Base-by-base conservation (phyloP, 2,888 invertebrate genomes). In the Arrhopalites spinosus region DNA sequence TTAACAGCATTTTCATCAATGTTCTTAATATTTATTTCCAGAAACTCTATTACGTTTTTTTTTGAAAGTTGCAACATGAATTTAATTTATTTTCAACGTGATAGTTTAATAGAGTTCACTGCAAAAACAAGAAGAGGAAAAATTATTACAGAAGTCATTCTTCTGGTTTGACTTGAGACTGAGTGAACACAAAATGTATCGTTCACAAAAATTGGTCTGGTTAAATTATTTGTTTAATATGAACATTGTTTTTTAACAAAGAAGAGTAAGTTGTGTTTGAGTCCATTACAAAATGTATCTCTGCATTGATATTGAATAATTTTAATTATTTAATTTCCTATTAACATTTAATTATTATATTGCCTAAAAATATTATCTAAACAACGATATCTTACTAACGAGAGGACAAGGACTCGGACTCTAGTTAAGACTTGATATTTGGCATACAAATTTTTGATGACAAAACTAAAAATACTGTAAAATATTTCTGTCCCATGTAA, bases 241-340 rank as follows among this genome's bases (percentile, higher is more conserved):
- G 17, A 63, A 29, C 27, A 30, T 13, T 59, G 13, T 30, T 29
- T 63, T 63, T 53, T 53, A n/a, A n/a, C 3, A 5, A 53, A 53
- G n/a, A 13, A n/a, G 15, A 45, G 11, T n/a, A n/a, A n/a, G 53
- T n/a, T 53, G n/a, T 53, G n/a, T n/a, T 7, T 53, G 53, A 53
- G 53, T 53, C n/a, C n/a, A 29, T 30, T 63, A 29, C 30, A 63
- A 63, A 17, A 29, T 29, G 63, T 63, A 63, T 63, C 63, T 63
- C 63, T 63, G 23, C 27, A 63, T 63, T 63, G 63, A 63, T 63
- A 30, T 63, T 63, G 63, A 17, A 27, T 17, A 2, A 30, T 27
- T 59, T 25, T 23, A 23, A 3, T 2, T 7, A 59, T 25, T 59
- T 13, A 23, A 23, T 23, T 7, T 7, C 25, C 25, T 23, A 2